These are phyloP conservation scores for Gallinago stenura DNA, from an alignment of 2,797 vertebrate species.

Conservation along the genomic window DNA sequence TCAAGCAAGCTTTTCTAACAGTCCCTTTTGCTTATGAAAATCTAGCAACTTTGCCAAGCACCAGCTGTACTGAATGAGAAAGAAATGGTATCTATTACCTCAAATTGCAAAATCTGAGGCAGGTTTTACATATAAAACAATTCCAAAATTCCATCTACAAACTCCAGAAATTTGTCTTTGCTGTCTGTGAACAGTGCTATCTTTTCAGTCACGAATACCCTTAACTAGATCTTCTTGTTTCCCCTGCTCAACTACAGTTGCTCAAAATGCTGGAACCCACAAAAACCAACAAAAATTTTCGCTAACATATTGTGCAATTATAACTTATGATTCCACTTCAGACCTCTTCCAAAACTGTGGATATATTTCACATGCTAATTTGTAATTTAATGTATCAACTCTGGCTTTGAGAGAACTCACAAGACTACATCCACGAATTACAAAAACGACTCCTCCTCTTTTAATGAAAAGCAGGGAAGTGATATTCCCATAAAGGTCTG, in stretches of 20 bases:
- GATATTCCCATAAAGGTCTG: background rate
- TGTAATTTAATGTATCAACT: background rate
- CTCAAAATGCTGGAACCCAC: background rate
- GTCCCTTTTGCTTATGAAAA: background rate
- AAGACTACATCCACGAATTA: background rate
- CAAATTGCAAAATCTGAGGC: background rate
- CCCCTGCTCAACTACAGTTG: fast-evolving
- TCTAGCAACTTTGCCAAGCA: background rate
- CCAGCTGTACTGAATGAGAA: background rate
- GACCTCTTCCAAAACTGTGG: background rate
- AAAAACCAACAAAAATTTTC: background rate
- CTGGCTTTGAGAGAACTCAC: background rate
- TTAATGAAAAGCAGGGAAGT: background rate
- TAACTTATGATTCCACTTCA: background rate
- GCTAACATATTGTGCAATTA: background rate
- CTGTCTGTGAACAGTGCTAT: background rate
- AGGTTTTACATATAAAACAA: background rate
- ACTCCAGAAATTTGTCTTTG: background rate
- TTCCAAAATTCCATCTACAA: background rate
- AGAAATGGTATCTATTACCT: fast-evolving
- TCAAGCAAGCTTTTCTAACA: background rate
- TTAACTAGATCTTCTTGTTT: background rate
- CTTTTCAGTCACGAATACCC: background rate
- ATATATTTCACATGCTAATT: background rate
- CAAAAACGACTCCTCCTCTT: background rate